Conservation (phyloP, 2,888 invertebrate genomes). For the Nomada hirtipes region DNA sequence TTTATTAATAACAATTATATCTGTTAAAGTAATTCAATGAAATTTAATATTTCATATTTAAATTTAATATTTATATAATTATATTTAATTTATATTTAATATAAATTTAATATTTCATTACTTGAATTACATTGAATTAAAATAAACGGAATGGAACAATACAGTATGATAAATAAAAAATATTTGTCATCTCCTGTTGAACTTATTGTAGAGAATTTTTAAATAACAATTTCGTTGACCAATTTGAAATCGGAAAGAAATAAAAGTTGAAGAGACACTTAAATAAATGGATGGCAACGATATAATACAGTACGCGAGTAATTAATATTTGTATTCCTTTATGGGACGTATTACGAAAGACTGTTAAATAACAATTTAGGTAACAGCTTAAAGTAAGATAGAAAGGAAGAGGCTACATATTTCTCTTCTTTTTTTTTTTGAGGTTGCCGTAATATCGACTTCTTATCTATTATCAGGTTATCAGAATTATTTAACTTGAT, state of each 20-base stretch:
- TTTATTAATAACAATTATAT: background rate
- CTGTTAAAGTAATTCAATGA: background rate
- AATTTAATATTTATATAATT: no score
- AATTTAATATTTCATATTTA: no score
- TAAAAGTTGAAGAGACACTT: background rate
- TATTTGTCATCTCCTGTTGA: background rate
- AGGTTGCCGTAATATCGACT: slow-evolving; percentile 22
- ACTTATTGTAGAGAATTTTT: background rate
- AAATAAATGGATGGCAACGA: background rate
- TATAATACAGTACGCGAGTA: background rate
- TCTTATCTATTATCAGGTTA: slow-evolving; percentile 42
- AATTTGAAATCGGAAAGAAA: background rate
- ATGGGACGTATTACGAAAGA: background rate
- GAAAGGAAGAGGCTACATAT: background rate
- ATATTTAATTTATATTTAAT: no score
- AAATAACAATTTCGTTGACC: background rate
- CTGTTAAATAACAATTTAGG: slow-evolving; percentile 4
- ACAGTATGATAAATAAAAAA: background rate
- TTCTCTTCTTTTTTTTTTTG: background rate
- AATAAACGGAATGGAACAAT: background rate
- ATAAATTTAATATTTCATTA: no score
- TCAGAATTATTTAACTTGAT: slow-evolving; percentile 31
- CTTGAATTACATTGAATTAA: no score
- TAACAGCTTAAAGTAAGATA: background rate
- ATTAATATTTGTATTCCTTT: background rate